Evolutionary conservation across 37 sponge, comb jelly and placozoan genomes (phyloP).

Genomic region (Ephydatia muelleri): DNA sequence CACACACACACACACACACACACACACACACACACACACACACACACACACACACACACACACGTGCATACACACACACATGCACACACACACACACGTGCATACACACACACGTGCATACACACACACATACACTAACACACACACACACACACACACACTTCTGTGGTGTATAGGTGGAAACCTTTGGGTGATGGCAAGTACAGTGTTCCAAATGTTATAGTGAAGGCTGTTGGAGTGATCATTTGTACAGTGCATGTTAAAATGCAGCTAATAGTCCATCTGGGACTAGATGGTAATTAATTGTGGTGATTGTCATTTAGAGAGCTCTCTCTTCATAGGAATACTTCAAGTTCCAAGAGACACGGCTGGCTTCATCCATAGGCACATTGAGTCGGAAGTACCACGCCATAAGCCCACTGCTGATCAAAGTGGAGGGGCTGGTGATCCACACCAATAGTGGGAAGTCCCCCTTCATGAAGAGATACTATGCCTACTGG

Average conservation of each 20-base stretch:
- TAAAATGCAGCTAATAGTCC: slow-evolving; percentile 1
- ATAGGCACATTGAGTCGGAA: slow-evolving; percentile 77
- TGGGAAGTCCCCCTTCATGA: slow-evolving; percentile 81
- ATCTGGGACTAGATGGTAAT: not conserved
- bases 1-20: slow-evolving; percentile 21
- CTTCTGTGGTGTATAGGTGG: not conserved
- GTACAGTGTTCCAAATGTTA: not conserved
- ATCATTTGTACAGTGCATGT: slow-evolving; percentile 2
- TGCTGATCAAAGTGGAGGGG: slow-evolving; percentile 98
- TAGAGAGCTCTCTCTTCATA: slow-evolving; percentile 3
- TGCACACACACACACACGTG: no score
- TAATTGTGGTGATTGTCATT: not conserved
- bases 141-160: not conserved
- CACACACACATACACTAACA: not conserved
- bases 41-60: no score
- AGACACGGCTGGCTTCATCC: slow-evolving; percentile 53
- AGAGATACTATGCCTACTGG: slow-evolving; percentile 90
- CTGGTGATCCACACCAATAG: slow-evolving; percentile 92
- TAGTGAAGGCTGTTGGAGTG: not conserved
- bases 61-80: no score
- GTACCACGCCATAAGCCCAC: slow-evolving; percentile 96
- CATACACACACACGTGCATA: slow-evolving; percentile 1
- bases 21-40: no score
- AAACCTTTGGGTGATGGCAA: not conserved
- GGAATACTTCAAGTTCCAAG: slow-evolving; percentile 93